Evolutionary conservation across 2,113 vertebrate genomes (phyloP).

Genomic region (Bucco capensis): DNA sequence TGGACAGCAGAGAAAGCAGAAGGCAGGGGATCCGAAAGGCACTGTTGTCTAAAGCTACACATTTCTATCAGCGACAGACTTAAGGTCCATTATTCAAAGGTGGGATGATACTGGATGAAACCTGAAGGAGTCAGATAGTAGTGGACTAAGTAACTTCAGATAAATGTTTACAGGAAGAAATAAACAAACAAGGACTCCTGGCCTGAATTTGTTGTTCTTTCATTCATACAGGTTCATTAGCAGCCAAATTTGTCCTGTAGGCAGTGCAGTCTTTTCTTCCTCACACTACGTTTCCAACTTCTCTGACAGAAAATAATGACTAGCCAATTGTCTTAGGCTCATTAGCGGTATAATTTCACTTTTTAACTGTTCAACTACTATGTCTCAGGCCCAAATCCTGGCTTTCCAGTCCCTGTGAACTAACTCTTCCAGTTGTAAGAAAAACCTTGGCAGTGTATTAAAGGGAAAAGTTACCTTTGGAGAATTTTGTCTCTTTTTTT

Average conservation of each 20-base stretch:
- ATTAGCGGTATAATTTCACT: conserved; percentile 12
- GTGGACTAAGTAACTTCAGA: neutral
- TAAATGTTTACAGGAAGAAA: neutral
- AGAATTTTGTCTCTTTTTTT: neutral
- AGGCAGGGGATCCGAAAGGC: rapidly evolving
- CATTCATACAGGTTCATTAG: neutral
- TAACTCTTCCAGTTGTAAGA: neutral
- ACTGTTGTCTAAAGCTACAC: neutral
- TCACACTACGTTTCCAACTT: neutral
- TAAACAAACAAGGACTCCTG: neutral
- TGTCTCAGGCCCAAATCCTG: neutral
- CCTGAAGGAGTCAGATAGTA: neutral
- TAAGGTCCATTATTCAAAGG: neutral
- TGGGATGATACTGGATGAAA: neutral
- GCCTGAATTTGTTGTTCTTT: neutral
- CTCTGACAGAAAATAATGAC: neutral
- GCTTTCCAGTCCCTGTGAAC: neutral
- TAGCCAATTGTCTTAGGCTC: neutral
- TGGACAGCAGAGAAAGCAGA: neutral
- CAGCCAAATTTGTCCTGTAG: neutral
- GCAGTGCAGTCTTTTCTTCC: neutral
- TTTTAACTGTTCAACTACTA: neutral
- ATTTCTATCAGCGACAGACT: neutral
- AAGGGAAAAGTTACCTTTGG: conserved; percentile 4
- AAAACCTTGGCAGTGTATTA: conserved; percentile 30